Evolutionary conservation across 2,113 vertebrate species (phyloP).

Genomic region (Dipodomys ordii): DNA sequence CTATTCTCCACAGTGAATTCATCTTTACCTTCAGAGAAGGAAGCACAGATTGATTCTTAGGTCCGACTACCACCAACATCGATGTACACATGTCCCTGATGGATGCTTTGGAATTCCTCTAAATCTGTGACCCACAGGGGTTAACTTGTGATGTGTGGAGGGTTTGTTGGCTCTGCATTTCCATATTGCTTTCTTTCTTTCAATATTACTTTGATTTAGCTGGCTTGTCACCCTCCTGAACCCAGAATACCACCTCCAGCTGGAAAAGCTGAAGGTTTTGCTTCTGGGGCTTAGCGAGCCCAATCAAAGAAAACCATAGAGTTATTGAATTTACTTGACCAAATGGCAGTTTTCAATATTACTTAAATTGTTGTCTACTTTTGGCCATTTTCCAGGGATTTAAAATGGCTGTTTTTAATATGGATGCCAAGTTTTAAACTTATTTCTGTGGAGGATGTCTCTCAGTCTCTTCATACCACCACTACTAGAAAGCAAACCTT

Average conservation of each 20-base stretch:
- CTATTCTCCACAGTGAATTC: not conserved
- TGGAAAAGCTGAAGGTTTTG: not conserved
- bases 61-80: too few species aligned
- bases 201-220: not conserved
- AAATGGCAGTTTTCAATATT: not conserved
- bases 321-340: not conserved
- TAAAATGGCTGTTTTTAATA: not conserved
- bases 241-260: not conserved
- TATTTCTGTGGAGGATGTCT: not conserved
- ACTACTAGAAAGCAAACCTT: constrained; percentile 25
- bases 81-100: not conserved
- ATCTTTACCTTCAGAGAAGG: not conserved
- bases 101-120: not conserved
- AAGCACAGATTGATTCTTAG: not conserved
- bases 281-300: not conserved
- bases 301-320: not conserved
- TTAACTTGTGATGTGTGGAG: not conserved
- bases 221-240: not conserved
- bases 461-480: not conserved
- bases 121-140: not conserved
- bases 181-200: not conserved
- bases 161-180: not conserved
- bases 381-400: not conserved
- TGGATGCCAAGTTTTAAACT: not conserved
- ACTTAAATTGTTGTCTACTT: constrained; percentile 4